Conservation (phyloP, 2,888 invertebrate genomes). For the Spicauda simplicius region DNA sequence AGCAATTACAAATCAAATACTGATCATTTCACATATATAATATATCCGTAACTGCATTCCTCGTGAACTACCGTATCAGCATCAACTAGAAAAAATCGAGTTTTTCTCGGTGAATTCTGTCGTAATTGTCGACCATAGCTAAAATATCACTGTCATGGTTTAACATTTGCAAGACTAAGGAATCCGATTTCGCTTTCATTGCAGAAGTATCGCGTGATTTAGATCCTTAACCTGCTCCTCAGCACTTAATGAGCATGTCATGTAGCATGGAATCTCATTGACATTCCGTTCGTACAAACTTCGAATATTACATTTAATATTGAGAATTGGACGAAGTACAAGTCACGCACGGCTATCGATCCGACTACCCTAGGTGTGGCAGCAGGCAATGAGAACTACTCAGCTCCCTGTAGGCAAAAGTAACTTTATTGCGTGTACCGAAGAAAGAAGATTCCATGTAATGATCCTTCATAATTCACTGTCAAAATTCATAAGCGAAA, state of each 20-base stretch:
- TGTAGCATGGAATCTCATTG: constrained; percentile 30
- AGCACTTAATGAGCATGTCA: constrained; percentile 24
- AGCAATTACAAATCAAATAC: no score
- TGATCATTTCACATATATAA: no score
- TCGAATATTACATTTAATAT: constrained; percentile 36
- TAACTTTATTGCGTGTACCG: constrained; percentile 3
- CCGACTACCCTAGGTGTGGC: constrained; percentile 31
- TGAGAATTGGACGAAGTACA: constrained; percentile 36
- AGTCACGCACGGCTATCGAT: constrained; percentile 45
- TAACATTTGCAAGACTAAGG: background rate
- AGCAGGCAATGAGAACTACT: constrained; percentile 38
- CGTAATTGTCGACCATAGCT: background rate
- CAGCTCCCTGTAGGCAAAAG: constrained; percentile 26
- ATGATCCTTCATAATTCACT: constrained; percentile 13
- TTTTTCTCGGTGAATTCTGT: no score
- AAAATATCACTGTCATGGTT: constrained; percentile 2
- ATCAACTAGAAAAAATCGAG: no score
- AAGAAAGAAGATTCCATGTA: background rate
- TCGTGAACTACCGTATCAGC: no score
- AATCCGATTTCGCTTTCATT: constrained; percentile 4
- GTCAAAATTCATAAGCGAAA: constrained; percentile 33
- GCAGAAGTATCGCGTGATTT: constrained; percentile 23
- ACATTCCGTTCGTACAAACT: constrained; percentile 28
- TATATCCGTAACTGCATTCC: no score
- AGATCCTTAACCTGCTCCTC: constrained; percentile 21